Evolutionary conservation across 2,113 vertebrate genomes (phyloP).

Genomic region (Barbus barbus): DNA sequence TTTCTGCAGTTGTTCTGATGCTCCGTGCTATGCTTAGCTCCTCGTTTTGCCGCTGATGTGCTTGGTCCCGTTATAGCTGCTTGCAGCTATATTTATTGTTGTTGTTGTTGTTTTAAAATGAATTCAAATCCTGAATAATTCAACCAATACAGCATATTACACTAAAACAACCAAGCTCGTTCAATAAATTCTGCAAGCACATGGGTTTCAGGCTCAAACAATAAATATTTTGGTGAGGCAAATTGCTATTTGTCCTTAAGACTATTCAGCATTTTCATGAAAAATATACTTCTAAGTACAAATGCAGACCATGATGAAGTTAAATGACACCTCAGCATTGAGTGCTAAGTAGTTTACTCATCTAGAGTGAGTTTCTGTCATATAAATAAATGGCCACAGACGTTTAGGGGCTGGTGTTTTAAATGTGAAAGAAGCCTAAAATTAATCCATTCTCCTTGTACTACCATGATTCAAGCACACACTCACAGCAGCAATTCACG

Average conservation of each 20-base stretch:
- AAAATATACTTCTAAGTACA: background rate
- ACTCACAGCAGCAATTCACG: background rate
- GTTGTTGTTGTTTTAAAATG: background rate
- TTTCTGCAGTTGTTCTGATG: no score
- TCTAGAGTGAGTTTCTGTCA: background rate
- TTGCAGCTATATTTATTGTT: no score
- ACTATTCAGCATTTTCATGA: background rate
- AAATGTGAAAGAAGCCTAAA: background rate
- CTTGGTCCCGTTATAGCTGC: no score
- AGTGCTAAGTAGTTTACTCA: background rate
- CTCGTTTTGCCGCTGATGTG: no score
- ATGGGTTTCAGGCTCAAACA: background rate
- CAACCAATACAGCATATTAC: background rate
- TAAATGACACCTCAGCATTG: slow-evolving; percentile 2
- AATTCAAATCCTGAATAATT: background rate
- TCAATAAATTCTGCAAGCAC: background rate
- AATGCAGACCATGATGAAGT: background rate
- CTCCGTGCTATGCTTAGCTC: no score
- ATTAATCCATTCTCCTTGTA: background rate
- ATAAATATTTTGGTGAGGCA: background rate
- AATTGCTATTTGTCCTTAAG: background rate
- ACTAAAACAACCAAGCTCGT: background rate
- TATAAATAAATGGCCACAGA: background rate
- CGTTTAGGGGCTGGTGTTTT: background rate
- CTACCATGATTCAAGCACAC: background rate